A percentile compares a stretch with the other conserved stretches of the same genome.
Evolutionary conservation across 1,140 invertebrate genomes (phyloP).

Genomic region (Papilio xuthus): DNA sequence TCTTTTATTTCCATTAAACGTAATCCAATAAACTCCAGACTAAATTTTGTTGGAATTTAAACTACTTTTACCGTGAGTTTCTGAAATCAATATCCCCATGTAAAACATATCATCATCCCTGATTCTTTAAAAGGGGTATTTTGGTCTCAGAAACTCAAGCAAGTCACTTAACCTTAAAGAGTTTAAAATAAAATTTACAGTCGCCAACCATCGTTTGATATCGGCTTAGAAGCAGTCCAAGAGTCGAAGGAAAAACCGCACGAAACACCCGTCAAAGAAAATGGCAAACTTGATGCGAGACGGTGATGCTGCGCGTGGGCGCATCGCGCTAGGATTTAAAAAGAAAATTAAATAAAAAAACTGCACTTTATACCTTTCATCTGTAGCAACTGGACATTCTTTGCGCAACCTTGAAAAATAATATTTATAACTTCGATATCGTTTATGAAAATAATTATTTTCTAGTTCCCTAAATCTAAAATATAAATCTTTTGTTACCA

Average conservation of each 20-base stretch:
- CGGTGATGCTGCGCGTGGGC: conserved; percentile 37
- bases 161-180: too few relatives aligned
- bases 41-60: background rate
- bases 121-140: too few relatives aligned
- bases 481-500: background rate
- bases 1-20: too few relatives aligned
- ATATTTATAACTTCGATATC: background rate
- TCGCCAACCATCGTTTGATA: conserved; percentile 71
- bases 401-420: background rate
- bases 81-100: too few relatives aligned
- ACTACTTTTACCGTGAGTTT: too few relatives aligned
- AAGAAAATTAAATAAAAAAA: background rate
- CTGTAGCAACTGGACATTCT: background rate
- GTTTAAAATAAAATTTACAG: conserved; percentile 5
- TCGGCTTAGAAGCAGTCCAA: conserved; percentile 65
- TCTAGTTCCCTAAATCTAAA: background rate
- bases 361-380: background rate
- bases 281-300: conserved; percentile 36
- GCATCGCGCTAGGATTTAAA: conserved; percentile 21
- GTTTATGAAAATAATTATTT: background rate
- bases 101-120: too few relatives aligned
- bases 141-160: too few relatives aligned
- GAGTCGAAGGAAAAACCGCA: conserved; percentile 58
- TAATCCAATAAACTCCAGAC: too few relatives aligned
- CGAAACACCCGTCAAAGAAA: conserved; percentile 44